Conservation (phyloP, 2,113 vertebrate genomes). For the Gobius niger region DNA sequence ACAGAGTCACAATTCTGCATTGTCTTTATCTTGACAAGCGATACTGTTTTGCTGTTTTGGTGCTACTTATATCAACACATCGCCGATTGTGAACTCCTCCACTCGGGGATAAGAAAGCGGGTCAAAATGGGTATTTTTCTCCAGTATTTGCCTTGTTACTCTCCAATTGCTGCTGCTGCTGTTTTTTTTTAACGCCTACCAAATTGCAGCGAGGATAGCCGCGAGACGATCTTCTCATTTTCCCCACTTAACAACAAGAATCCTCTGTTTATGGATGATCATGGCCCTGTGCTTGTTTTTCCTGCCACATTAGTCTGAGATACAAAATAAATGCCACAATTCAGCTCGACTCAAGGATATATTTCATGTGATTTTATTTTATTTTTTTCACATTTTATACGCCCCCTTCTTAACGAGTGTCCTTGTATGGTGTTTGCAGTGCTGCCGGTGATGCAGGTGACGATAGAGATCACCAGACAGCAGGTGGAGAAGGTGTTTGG, state of each 20-base stretch:
- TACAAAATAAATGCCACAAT: constrained; percentile 42
- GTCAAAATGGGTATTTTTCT: constrained; percentile 41
- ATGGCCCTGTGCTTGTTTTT: constrained; percentile 53
- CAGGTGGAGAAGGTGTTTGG: constrained; percentile 99
- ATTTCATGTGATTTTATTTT: too few species aligned
- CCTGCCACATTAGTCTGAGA: constrained; percentile 46
- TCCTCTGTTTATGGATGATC: constrained; percentile 68
- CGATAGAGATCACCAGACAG: constrained; percentile 93
- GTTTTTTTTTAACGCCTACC: constrained; percentile 38
- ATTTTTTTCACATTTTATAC: constrained; percentile 7
- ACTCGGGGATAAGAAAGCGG: constrained; percentile 36
- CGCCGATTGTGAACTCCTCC: constrained; percentile 25
- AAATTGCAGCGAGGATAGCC: constrained; percentile 61
- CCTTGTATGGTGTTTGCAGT: constrained; percentile 73
- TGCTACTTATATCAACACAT: constrained; percentile 29
- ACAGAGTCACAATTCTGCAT: constrained; percentile 25
- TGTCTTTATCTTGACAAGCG: constrained; percentile 32
- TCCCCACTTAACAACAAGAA: constrained; percentile 67
- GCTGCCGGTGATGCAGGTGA: constrained; percentile 92
- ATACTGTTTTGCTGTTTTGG: constrained; percentile 23
- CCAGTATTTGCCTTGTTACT: constrained; percentile 41
- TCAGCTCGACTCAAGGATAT: constrained; percentile 28
- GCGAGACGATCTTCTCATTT: constrained; percentile 60
- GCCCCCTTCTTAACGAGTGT: constrained; percentile 15
- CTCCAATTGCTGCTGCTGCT: constrained; percentile 36